Evolutionary conservation across 2,888 invertebrate species (phyloP).

Genomic region (Heteromurus nitidus): DNA sequence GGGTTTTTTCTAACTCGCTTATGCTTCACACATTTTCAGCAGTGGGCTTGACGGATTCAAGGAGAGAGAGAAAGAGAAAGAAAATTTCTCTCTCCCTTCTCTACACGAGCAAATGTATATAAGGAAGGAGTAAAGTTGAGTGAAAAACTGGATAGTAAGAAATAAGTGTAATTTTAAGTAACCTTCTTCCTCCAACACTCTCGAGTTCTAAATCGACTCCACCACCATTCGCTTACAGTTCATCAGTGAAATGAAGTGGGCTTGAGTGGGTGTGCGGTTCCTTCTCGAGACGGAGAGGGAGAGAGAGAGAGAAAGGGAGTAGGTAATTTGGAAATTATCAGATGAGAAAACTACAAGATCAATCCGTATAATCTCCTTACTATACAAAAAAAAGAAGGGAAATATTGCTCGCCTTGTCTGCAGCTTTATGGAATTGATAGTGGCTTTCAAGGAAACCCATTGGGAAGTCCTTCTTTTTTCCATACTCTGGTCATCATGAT

Average conservation of each 20-base stretch:
- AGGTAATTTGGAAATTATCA: constrained; percentile 15
- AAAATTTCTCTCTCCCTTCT: too few species aligned
- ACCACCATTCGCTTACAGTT: too few species aligned
- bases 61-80: neutral
- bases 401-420: neutral
- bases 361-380: too few species aligned
- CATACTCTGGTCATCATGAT: neutral
- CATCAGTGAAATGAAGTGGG: neutral
- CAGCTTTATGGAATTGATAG: too few species aligned
- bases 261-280: neutral
- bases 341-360: too few species aligned
- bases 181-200: constrained; percentile 36
- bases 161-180: constrained; percentile 27
- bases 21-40: too few species aligned
- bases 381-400: too few species aligned
- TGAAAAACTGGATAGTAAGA: neutral
- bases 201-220: constrained; percentile 36
- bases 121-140: too few species aligned
- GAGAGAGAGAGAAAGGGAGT: neutral
- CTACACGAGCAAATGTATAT: too few species aligned
- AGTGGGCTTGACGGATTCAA: neutral
- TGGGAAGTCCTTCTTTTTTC: neutral
- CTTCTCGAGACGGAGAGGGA: too few species aligned
- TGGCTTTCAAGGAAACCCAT: too few species aligned
- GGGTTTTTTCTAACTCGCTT: neutral